These are phyloP conservation scores for Hemicordylus capensis DNA, from an alignment of 2,113 vertebrate genomes.

Conservation along the genomic window DNA sequence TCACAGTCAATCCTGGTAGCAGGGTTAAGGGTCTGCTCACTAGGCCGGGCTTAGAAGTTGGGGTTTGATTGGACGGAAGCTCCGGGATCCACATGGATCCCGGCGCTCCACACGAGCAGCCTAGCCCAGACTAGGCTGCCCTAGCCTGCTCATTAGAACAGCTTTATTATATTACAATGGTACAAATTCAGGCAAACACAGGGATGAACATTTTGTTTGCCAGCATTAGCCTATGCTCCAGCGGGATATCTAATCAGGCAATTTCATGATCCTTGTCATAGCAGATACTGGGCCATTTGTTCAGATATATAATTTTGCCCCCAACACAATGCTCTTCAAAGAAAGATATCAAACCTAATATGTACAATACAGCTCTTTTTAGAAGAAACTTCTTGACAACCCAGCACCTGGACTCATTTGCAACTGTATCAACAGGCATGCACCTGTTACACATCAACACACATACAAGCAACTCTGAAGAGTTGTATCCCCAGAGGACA, in stretches of 20 bases:
- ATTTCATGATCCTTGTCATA: conserved; percentile 33
- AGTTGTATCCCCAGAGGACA: background rate
- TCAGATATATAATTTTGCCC: background rate
- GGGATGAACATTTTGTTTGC: conserved; percentile 2
- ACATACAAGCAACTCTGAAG: background rate
- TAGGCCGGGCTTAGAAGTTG: too few relatives aligned
- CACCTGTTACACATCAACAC: too few relatives aligned
- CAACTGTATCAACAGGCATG: background rate
- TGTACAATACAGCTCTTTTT: background rate
- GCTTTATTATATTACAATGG: too few relatives aligned
- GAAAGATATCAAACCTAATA: too few relatives aligned
- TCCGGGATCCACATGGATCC: too few relatives aligned
- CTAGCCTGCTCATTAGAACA: too few relatives aligned
- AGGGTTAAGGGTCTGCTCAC: too few relatives aligned
- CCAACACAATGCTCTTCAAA: background rate
- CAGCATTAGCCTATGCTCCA: background rate
- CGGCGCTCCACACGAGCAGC: too few relatives aligned
- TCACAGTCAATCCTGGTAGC: too few relatives aligned
- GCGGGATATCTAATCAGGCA: conserved; percentile 24
- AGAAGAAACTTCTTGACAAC: background rate
- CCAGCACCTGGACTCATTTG: background rate
- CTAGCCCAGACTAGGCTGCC: too few relatives aligned
- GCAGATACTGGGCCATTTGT: background rate
- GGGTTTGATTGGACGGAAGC: too few relatives aligned
- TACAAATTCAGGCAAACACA: too few relatives aligned